These are phyloP conservation scores for Zaprionus lachaisei DNA, from an alignment of 1,140 invertebrate species.

Conservation along the genomic window DNA sequence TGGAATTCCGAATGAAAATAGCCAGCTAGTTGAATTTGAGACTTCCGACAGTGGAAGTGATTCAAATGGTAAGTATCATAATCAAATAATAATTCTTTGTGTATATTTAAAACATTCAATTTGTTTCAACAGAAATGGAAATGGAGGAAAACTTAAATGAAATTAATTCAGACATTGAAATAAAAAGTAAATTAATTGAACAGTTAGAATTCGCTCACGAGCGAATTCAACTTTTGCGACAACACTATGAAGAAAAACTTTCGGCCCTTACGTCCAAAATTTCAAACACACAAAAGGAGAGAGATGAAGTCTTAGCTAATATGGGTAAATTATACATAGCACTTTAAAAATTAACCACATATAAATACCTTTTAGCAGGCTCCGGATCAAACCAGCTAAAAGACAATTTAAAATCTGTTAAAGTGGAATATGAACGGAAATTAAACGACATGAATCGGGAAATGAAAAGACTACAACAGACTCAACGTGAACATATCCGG, in stretches of 20 bases:
- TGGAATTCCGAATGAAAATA: constrained; percentile 84
- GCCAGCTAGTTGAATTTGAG: constrained; percentile 85
- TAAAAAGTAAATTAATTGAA: constrained; percentile 96
- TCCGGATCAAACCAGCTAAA: constrained; percentile 85
- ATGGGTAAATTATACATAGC: constrained; percentile 53
- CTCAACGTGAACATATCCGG: constrained; percentile 95
- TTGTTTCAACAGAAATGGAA: constrained; percentile 60
- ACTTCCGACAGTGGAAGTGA: constrained; percentile 85
- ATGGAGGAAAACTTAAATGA: constrained; percentile 91
- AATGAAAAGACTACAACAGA: constrained; percentile 93
- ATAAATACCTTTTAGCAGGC: constrained; percentile 23
- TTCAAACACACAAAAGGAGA: constrained; percentile 94
- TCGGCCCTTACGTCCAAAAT: constrained; percentile 94
- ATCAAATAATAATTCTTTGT: background rate
- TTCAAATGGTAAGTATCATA: constrained; percentile 84
- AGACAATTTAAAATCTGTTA: constrained; percentile 94
- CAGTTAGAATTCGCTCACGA: constrained; percentile 95
- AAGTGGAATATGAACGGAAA: constrained; percentile 96
- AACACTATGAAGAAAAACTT: constrained; percentile 98
- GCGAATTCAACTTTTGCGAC: constrained; percentile 91
- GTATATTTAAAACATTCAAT: background rate
- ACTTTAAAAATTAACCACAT: background rate
- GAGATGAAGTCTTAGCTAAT: constrained; percentile 94
- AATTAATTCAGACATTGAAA: constrained; percentile 95
- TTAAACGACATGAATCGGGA: constrained; percentile 94